Percentiles rank a stretch among this genome's conserved stretches.
phyloP scores from a whole-genome alignment of 2,113 vertebrate species.

The Atherinomorus stipes region DNA sequence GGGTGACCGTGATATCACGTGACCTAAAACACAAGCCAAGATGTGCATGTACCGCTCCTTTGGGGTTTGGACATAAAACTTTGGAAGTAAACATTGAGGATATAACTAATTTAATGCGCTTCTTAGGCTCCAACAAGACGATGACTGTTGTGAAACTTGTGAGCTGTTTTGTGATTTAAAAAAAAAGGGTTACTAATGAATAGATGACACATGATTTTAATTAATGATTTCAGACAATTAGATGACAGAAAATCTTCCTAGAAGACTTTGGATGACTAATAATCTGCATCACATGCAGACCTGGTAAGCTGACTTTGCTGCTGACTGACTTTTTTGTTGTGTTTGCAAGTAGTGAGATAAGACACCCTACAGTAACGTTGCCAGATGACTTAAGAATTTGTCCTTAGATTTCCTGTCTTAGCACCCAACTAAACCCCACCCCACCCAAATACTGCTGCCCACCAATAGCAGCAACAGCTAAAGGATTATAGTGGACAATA shows the following conservation, averaged over 20 bases:
- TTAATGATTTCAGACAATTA: not conserved
- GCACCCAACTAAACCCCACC: conserved; percentile 38
- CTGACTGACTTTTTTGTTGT: conserved; percentile 5
- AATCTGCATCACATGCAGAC: conserved; percentile 14
- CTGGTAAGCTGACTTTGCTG: conserved; percentile 42
- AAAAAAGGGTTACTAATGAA: too few relatives aligned
- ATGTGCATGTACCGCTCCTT: not conserved
- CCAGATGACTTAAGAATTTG: conserved; percentile 40
- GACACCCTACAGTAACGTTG: conserved; percentile 26
- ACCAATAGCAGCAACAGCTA: conserved; percentile 49
- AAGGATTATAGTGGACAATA: conserved; percentile 69
- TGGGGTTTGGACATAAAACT: not conserved
- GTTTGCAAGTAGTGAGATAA: conserved; percentile 53
- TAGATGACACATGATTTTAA: not conserved
- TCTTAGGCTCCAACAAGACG: not conserved
- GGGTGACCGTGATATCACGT: conserved; percentile 12
- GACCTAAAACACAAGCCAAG: not conserved
- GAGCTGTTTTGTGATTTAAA: too few relatives aligned
- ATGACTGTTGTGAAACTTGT: not conserved
- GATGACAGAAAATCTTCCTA: not conserved
- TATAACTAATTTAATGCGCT: not conserved
- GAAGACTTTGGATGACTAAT: not conserved
- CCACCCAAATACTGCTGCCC: conserved; percentile 9
- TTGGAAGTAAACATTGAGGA: not conserved
- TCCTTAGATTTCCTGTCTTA: conserved; percentile 60